Conservation (phyloP, 2,113 vertebrate species). For the Aptenodytes patagonicus region DNA sequence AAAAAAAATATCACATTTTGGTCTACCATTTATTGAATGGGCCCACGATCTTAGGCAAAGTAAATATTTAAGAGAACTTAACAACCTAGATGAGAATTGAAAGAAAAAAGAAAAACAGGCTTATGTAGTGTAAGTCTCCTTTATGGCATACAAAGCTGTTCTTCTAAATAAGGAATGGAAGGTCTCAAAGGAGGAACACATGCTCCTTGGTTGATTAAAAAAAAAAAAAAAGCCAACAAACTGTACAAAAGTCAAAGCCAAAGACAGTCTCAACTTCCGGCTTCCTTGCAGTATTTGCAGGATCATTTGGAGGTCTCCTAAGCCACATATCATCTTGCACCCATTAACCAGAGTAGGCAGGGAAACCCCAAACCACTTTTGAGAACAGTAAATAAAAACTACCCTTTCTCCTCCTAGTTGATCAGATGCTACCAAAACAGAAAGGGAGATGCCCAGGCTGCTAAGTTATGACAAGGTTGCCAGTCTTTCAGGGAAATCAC, state of each 20-base stretch:
- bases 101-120: background rate
- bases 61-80: background rate
- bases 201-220: background rate
- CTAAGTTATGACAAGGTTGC: background rate
- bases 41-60: background rate
- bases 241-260: background rate
- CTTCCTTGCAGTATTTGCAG: background rate
- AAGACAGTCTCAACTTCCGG: background rate
- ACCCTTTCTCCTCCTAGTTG: background rate
- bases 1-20: background rate
- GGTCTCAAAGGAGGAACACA: background rate
- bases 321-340: background rate
- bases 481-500: background rate
- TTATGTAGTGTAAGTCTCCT: background rate
- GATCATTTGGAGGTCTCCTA: background rate
- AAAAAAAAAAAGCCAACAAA: background rate
- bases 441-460: background rate
- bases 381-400: background rate
- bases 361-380: background rate
- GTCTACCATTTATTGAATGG: background rate
- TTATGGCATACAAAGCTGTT: background rate
- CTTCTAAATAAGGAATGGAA: background rate
- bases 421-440: background rate
- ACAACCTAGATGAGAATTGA: background rate
- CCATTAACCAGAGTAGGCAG: background rate